A percentile compares a stretch with the other conserved stretches of the same genome.
phyloP scores from a whole-genome alignment of 2,888 invertebrate species.

The Eilema depressum region DNA sequence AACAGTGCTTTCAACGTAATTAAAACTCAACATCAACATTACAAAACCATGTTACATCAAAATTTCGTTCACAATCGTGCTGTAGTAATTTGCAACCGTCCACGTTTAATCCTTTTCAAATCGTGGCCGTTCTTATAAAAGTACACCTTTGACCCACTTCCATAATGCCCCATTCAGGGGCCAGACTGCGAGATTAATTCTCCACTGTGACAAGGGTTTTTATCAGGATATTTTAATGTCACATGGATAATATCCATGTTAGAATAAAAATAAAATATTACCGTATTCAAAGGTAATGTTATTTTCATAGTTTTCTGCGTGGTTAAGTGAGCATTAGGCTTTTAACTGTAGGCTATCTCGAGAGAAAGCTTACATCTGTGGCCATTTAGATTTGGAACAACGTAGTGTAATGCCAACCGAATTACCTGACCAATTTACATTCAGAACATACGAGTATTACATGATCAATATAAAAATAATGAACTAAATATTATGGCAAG shows the following conservation, averaged over 20 bases:
- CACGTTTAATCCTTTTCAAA: constrained; percentile 45
- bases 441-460: too few relatives aligned
- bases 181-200: constrained; percentile 50
- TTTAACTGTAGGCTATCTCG: neutral
- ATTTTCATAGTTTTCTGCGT: neutral
- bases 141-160: constrained; percentile 53
- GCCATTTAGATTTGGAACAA: neutral
- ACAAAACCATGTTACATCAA: constrained; percentile 16
- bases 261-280: neutral
- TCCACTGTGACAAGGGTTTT: constrained; percentile 53
- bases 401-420: neutral
- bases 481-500: too few relatives aligned
- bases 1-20: neutral
- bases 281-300: constrained; percentile 22
- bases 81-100: constrained; percentile 39
- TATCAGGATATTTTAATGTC: constrained; percentile 42
- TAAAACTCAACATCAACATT: constrained; percentile 8
- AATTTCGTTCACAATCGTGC: constrained; percentile 22
- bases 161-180: constrained; percentile 50
- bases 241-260: constrained; percentile 14
- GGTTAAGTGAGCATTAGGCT: neutral
- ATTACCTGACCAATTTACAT: neutral
- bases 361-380: neutral
- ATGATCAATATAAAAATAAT: too few relatives aligned
- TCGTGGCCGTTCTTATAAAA: constrained; percentile 43